Evolutionary conservation across 1,140 invertebrate genomes (phyloP).

Genomic region (Ladona fulva): DNA sequence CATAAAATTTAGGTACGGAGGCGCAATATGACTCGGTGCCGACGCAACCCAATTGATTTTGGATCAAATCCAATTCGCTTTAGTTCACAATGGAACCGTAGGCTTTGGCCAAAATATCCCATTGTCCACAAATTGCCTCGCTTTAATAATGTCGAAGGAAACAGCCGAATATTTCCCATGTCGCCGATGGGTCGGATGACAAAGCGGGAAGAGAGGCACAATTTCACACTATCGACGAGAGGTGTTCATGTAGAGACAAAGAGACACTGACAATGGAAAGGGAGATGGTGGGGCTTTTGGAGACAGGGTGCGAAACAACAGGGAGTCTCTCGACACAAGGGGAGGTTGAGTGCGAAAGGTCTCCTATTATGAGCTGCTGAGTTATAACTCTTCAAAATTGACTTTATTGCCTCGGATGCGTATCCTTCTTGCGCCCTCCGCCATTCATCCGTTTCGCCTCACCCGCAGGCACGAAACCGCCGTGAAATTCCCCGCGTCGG

Average conservation of each 20-base stretch:
- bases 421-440: neutral
- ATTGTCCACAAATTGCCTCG: no score
- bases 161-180: neutral
- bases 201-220: neutral
- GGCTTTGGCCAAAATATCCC: no score
- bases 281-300: neutral
- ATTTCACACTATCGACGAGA: neutral
- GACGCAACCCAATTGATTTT: no score
- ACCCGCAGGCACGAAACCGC: no score
- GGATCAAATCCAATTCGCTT: no score
- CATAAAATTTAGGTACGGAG: no score
- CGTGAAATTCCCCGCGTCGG: no score
- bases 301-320: neutral
- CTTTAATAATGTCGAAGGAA: neutral
- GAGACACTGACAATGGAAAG: neutral
- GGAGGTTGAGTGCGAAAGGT: neutral
- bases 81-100: no score
- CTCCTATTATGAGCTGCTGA: neutral
- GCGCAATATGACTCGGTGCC: no score
- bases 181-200: neutral
- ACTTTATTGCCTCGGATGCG: neutral
- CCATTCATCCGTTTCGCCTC: neutral
- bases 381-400: slow-evolving; percentile 7
- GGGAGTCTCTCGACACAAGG: neutral
- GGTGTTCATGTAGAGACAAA: neutral